These are phyloP conservation scores for Drosophila repleta DNA, from an alignment of 1,140 invertebrate species.

Conservation along the genomic window DNA sequence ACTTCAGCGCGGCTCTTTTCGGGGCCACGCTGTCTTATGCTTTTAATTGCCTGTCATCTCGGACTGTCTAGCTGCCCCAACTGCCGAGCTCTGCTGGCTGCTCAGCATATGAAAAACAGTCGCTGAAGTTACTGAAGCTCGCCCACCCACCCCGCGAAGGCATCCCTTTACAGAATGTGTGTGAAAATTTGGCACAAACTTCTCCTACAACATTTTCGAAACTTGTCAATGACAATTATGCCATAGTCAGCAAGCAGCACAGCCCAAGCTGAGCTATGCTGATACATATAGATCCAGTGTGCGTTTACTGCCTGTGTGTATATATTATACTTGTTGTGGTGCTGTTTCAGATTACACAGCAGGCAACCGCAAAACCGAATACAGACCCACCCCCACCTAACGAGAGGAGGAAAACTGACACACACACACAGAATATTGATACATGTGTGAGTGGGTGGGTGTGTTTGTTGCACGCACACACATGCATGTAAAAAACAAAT, in stretches of 20 bases:
- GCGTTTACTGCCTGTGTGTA: background rate
- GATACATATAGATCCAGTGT: background rate
- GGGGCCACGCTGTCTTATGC: constrained; percentile 47
- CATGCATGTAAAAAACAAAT: constrained; percentile 62
- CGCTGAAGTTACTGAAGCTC: background rate
- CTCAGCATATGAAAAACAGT: constrained; percentile 43
- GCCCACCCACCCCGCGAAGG: background rate
- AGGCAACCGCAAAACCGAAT: constrained; percentile 60
- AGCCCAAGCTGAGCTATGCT: background rate
- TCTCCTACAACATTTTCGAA: constrained; percentile 51
- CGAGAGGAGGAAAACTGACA: constrained; percentile 23
- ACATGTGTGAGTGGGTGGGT: constrained; percentile 2
- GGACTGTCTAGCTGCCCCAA: constrained; percentile 1
- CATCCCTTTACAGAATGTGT: constrained; percentile 13
- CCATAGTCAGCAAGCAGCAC: constrained; percentile 43
- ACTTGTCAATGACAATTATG: constrained; percentile 58
- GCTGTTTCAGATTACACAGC: constrained; percentile 48
- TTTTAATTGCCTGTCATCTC: constrained; percentile 77
- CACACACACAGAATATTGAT: constrained; percentile 12
- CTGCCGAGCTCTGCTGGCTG: constrained; percentile 3
- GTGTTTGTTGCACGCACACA: too few relatives aligned
- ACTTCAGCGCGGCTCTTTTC: constrained; percentile 49
- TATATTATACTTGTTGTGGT: constrained; percentile 41
- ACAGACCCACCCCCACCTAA: constrained; percentile 21
- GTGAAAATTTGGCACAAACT: constrained; percentile 45